phyloP scores from a whole-genome alignment of 2,888 invertebrate species.

The Phengaris alcon region DNA sequence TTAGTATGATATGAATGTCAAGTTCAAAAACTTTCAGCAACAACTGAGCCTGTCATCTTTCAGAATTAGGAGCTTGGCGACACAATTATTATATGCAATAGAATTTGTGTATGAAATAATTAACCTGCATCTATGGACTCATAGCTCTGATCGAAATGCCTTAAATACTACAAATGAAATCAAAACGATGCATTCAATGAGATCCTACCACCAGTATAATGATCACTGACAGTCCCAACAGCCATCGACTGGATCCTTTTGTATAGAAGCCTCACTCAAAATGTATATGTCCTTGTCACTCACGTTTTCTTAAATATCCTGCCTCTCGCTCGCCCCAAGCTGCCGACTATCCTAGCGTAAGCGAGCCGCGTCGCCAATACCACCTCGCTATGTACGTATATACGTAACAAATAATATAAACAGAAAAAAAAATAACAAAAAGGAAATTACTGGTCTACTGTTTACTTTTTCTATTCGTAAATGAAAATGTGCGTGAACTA shows the following conservation, averaged over 20 bases:
- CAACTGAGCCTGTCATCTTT: too few relatives aligned
- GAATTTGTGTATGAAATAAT: too few relatives aligned
- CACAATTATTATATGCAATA: too few relatives aligned
- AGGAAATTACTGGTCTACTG: neutral
- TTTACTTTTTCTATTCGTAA: neutral
- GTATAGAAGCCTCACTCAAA: constrained; percentile 5
- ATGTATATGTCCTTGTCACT: constrained; percentile 50
- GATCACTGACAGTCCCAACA: neutral
- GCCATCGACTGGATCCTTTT: neutral
- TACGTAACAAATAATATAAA: constrained; percentile 26
- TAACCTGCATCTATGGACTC: too few relatives aligned
- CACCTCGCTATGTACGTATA: constrained; percentile 50
- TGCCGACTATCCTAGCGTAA: constrained; percentile 63
- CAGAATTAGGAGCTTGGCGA: too few relatives aligned
- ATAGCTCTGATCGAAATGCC: neutral
- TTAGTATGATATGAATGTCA: neutral
- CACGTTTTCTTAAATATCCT: constrained; percentile 73
- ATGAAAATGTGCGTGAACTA: neutral
- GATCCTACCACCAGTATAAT: neutral
- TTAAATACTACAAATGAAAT: neutral
- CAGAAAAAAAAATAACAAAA: neutral
- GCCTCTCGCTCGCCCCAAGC: constrained; percentile 66
- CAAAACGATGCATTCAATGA: neutral
- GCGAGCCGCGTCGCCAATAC: constrained; percentile 58
- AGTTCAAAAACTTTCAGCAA: neutral